Evolutionary conservation across 1,140 invertebrate species (phyloP).

Genomic region (Panagrolaimus sp.): DNA sequence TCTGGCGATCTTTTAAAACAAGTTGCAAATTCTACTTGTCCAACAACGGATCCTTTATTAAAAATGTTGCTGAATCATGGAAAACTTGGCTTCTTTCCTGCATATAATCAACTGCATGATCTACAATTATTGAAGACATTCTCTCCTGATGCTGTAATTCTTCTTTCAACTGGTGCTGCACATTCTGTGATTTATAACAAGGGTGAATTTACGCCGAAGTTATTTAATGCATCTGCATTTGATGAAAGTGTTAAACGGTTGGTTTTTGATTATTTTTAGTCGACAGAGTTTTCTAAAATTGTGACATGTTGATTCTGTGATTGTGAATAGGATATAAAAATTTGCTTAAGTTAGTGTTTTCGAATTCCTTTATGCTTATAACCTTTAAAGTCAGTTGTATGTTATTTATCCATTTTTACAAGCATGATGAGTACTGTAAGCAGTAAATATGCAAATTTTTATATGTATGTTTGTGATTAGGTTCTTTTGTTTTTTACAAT

Average conservation of each 20-base stretch:
- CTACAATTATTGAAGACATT: constrained; percentile 32
- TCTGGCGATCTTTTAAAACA: background rate
- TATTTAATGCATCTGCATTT: constrained; percentile 49
- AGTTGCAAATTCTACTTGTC: constrained; percentile 19
- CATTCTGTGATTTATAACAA: constrained; percentile 51
- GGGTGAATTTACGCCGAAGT: constrained; percentile 42
- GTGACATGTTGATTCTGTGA: background rate
- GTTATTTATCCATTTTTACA: background rate
- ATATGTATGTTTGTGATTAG: no score
- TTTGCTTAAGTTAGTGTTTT: no score
- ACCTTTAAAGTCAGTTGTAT: background rate
- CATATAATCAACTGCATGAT: constrained; percentile 34
- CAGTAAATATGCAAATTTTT: no score
- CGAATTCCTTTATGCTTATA: constrained; percentile 5
- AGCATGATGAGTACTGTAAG: no score
- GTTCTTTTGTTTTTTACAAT: no score
- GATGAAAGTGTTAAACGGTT: constrained; percentile 51
- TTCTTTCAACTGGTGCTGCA: constrained; percentile 42
- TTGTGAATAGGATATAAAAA: background rate
- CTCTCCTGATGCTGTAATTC: constrained; percentile 45
- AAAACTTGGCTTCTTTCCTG: constrained; percentile 32
- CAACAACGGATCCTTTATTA: background rate
- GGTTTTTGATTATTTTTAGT: no score
- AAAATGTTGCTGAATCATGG: background rate
- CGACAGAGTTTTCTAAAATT: no score